Evolutionary conservation across 2,113 vertebrate species (phyloP), one percentile per base, ranked within the genome.

Genomic region (Tetrax tetrax): DNA sequence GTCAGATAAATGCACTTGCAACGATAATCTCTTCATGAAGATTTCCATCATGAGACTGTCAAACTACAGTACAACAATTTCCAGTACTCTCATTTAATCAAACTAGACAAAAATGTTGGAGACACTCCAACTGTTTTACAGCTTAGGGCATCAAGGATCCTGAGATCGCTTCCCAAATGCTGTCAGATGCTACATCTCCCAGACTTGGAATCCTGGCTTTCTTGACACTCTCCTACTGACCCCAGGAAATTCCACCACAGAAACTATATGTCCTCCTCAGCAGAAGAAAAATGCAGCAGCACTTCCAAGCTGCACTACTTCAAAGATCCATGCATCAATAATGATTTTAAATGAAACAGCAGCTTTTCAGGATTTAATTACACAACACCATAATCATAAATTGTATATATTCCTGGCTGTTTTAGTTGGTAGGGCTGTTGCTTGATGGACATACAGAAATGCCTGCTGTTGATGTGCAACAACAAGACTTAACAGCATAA

Each of bases 21-120:
- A 69, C 1, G 4, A 68, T n/a, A 87, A 80, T 1, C 31, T 37
- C 35, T 69, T 61, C 79, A 27, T 22, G 27, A 90, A 88, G 57
- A 72, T 31, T 79, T 85, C 47, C 6, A 4, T 77, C n/a, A 54
- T 25, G 29, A 80, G 47, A 70, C 31, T 70, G 48, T 83, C 90
- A 85, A 91, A 85, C 23, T 54, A n/a, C 9, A 65, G 63, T 4
- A 21, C 24, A 89, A 94, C 60, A 60, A 79, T 38, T 80, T 81
- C 68, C 68, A 86, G 76, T n/a, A 81, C 17, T 81, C 56, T 75
- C 51, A 79, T 92, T 88, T 95, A 93, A 93, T 83, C 90, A 68
- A 89, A 56, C 27, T 51, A 93, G 63, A 96, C 71, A 92, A 81
- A 87, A 88, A 88, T 27, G 29, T 7, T 83, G 90, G 88, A 92